Evolutionary conservation across 30 jellyfish, hydroid and myxozoan genomes (phyloP).

Genomic region (Chironex yamaguchii): DNA sequence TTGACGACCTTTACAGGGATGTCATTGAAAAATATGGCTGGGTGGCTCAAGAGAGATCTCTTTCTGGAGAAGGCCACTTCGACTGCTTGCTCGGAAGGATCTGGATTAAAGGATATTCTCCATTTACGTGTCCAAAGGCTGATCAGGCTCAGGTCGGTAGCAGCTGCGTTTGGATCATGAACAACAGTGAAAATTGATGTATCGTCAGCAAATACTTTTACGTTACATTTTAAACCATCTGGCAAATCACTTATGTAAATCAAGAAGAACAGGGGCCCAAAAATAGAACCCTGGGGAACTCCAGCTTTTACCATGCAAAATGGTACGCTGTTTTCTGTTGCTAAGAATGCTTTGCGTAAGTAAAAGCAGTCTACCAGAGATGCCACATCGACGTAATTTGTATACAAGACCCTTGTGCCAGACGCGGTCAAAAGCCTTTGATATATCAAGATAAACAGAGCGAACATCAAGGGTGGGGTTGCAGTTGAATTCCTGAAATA

Average conservation of each 20-base stretch:
- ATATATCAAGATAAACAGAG: constrained; percentile 32
- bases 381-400: constrained; percentile 32
- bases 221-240: constrained; percentile 41
- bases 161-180: constrained; percentile 55
- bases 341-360: constrained; percentile 38
- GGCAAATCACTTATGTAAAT: constrained; percentile 35
- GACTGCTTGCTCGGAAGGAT: constrained; percentile 64
- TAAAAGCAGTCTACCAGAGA: constrained; percentile 8
- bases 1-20: constrained; percentile 21
- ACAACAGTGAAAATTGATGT: constrained; percentile 53
- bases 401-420: constrained; percentile 10
- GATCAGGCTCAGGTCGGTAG: constrained; percentile 9
- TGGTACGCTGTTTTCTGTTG: constrained; percentile 30
- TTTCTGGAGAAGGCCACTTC: constrained; percentile 56
- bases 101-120: constrained; percentile 59
- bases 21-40: constrained; percentile 9
- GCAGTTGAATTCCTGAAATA: constrained; percentile 24
- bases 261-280: constrained; percentile 14
- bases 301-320: constrained; percentile 43
- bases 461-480: constrained; percentile 35
- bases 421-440: constrained; percentile 17
- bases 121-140: constrained; percentile 45
- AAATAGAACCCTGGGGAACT: constrained; percentile 49
- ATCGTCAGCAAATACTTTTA: constrained; percentile 47
- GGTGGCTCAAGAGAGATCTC: constrained; percentile 15